Base-by-base conservation (phyloP, 2,797 vertebrate species). In the Malacoctenus gilli region DNA sequence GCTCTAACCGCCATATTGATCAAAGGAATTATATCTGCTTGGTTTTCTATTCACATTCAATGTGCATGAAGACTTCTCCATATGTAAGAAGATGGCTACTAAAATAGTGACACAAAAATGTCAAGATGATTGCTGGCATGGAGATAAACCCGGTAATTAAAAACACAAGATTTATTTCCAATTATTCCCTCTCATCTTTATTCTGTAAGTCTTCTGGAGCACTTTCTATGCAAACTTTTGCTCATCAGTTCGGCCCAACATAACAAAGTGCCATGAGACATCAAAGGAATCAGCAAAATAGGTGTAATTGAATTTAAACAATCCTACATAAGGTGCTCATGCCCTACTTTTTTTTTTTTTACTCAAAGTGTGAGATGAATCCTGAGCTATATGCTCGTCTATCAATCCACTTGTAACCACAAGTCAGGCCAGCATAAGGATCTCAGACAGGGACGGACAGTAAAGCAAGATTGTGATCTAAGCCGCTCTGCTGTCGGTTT, bases 381-480 rank as follows among this genome's bases (percentile, higher is more conserved):
- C 59, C 53, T 10, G 72, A 72, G 75, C 79, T 79, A 80, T 62
- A 75, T 54, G 56, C 52, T 61, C 58, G 80, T 77, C 72, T 68
- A 77, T 86, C 78, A 81, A 52, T 76, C 48, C 48, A 18, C 43
- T 73, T 63, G 52, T 75, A 66, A 69, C 67, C 40, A 51, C 50
- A 44, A 69, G 62, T 75, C 74, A 72, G 59, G 14, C 48, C 25
- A 1, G 75, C 71, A 58, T 59, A 72, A 75, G 79, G 75, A 73
- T 72, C 56, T 72, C 62, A 67, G 64, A 73, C 61, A 19, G 44
- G 14, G 53, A 49, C 41, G 58, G 59, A 65, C 40, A 68, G 79
- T 76, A 61, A 82, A 72, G 49, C 18, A 50, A 68, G 75, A 84
- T 80, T 79, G 75, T 46, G 68, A 80, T 85, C 68, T 77, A 76